These are phyloP conservation scores for Cyclura pinguis DNA, from an alignment of 2,797 vertebrate genomes.

Conservation along the genomic window DNA sequence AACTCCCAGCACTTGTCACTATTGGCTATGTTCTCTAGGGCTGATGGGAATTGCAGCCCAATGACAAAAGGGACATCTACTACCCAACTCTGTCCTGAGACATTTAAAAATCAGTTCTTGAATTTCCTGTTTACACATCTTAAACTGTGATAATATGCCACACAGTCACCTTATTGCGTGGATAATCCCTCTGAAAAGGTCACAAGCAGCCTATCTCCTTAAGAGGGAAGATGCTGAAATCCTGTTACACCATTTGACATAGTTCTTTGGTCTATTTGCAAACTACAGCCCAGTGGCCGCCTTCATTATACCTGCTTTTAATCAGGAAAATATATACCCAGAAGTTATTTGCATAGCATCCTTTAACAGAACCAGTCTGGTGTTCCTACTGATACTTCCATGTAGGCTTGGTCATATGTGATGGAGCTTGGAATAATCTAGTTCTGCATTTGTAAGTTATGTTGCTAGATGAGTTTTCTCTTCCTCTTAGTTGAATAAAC, in stretches of 20 bases:
- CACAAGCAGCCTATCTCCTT: rapidly evolving
- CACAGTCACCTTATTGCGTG: neutral
- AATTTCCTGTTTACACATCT: neutral
- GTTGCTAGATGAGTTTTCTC: too few species aligned
- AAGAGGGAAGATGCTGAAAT: slow-evolving; percentile 16
- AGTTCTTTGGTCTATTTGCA: neutral
- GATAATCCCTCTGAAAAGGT: slow-evolving; percentile 1
- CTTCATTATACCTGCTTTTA: neutral
- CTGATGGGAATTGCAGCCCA: neutral
- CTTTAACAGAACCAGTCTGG: neutral
- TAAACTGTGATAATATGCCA: neutral
- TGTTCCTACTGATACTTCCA: too few species aligned
- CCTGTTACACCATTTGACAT: neutral
- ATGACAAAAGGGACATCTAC: neutral
- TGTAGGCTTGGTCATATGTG: too few species aligned
- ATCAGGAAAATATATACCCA: too few species aligned
- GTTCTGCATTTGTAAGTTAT: too few species aligned
- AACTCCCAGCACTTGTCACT: neutral
- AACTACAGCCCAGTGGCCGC: neutral
- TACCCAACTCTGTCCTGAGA: too few species aligned
- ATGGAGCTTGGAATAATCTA: too few species aligned
- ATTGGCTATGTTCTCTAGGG: neutral
- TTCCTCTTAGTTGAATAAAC: too few species aligned
- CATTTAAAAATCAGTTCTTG: neutral
- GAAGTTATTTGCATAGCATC: slow-evolving; percentile 35